These are phyloP conservation scores for Temnothorax rugatulus DNA, from an alignment of 2,888 invertebrate genomes.

Conservation along the genomic window DNA sequence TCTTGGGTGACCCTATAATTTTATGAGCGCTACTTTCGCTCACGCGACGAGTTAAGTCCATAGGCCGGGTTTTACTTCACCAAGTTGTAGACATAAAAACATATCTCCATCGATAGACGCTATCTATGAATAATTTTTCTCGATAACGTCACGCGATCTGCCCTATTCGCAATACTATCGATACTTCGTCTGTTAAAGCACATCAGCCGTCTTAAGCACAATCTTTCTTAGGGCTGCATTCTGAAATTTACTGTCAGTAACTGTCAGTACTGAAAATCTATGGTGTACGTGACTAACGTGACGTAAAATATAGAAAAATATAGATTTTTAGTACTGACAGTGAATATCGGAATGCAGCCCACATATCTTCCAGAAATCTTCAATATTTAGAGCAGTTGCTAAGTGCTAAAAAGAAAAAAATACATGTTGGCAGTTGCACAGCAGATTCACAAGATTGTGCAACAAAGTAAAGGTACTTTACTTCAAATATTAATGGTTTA, in stretches of 20 bases:
- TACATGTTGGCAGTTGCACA: background rate
- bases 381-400: background rate
- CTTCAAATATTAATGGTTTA: background rate
- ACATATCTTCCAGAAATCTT: background rate
- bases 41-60: background rate
- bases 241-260: too few relatives aligned
- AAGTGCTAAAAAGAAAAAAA: background rate
- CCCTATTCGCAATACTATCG: background rate
- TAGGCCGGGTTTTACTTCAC: conserved; percentile 8
- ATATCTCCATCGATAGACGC: background rate
- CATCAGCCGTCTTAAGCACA: background rate
- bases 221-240: background rate
- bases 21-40: background rate
- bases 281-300: too few relatives aligned
- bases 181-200: background rate
- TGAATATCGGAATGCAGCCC: too few relatives aligned
- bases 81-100: conserved; percentile 21
- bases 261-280: too few relatives aligned
- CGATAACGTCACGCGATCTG: conserved; percentile 20
- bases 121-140: conserved; percentile 40
- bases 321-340: too few relatives aligned
- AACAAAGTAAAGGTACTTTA: background rate
- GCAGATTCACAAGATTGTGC: background rate
- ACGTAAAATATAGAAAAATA: too few relatives aligned
- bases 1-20: background rate